Evolutionary conservation across 2,113 vertebrate genomes (phyloP).

Genomic region (Hippocampus abdominalis): DNA sequence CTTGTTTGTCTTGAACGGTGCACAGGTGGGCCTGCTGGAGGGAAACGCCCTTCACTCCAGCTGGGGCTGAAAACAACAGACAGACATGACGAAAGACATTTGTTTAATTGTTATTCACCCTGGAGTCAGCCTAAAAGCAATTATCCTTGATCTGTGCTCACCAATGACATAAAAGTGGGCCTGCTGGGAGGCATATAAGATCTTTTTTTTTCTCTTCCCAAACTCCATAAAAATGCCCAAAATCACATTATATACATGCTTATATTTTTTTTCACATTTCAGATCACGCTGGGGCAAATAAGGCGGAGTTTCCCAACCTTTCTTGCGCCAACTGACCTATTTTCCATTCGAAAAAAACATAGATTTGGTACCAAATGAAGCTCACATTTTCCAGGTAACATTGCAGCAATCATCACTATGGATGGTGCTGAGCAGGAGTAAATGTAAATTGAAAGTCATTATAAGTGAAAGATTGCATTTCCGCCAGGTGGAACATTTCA

Average conservation of each 20-base stretch:
- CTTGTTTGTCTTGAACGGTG: too few relatives aligned
- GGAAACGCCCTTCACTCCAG: too few relatives aligned
- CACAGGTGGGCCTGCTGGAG: too few relatives aligned
- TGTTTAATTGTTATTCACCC: not conserved
- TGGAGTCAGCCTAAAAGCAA: not conserved
- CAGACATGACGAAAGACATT: too few relatives aligned
- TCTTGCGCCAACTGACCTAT: too few relatives aligned
- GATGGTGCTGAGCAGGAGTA: not conserved
- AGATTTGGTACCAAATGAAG: not conserved
- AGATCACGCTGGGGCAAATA: too few relatives aligned
- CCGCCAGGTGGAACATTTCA: not conserved
- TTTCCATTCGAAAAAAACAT: too few relatives aligned
- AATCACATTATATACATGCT: not conserved
- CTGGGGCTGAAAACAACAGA: too few relatives aligned
- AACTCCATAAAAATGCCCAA: not conserved
- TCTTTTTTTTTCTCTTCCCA: not conserved
- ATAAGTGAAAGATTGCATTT: slow-evolving; percentile 7
- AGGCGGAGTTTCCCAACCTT: too few relatives aligned
- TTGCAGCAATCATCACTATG: not conserved
- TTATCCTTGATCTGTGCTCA: not conserved
- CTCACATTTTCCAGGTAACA: not conserved
- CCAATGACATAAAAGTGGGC: not conserved
- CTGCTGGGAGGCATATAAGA: not conserved
- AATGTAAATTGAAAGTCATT: slow-evolving; percentile 9
- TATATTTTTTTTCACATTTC: not conserved